Evolutionary conservation across 1,140 invertebrate genomes (phyloP), one percentile per base, ranked within the genome.

Genomic region (Temnothorax curvispinosus): DNA sequence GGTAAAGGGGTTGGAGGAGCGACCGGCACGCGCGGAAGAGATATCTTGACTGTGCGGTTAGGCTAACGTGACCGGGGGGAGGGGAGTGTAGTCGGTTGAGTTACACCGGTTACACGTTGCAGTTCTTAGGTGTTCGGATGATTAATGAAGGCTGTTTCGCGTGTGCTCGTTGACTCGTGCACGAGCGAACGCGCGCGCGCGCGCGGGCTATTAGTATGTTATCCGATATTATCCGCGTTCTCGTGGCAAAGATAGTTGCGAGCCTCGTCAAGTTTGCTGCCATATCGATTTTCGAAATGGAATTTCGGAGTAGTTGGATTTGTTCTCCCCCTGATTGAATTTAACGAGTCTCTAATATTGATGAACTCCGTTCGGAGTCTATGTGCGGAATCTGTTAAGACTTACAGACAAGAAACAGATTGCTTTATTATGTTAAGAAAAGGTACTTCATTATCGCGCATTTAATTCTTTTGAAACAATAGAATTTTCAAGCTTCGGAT

Each of bases 91-190:
- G 15, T 41, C 18, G 80, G 80, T 74, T 84, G 80, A 74, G 69
- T 84, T 84, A 84, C 80, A 84, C 54, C 69, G 69, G 80, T 84
- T 84, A 84, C 80, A 84, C 80, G 80, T 84, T 84, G 80, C 80
- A 84, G 67, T 84, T 84, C 80, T 84, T 84, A 84, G 80, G 80
- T 74, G 69, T 74, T 74, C 54, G 32, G 80, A 84, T 84, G 80
- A 84, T 84, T 84, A 84, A 84, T 84, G 69, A 74, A 69, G 32
- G 52, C 69, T 50, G 80, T 75, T 84, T 75, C 69, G 62, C 69
- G 50, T 35, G 67, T 54, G n/a, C 71, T 52, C 71, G 71, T 62
- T 60, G 65, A 71, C 75, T 64, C 81, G n/a, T 62, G 41, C 18
- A 7, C 74, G 56, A 27, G 27, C 27, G 27, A 1, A 1, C 75